Conservation (phyloP, 2,113 vertebrate species). For the Puma concolor region DNA sequence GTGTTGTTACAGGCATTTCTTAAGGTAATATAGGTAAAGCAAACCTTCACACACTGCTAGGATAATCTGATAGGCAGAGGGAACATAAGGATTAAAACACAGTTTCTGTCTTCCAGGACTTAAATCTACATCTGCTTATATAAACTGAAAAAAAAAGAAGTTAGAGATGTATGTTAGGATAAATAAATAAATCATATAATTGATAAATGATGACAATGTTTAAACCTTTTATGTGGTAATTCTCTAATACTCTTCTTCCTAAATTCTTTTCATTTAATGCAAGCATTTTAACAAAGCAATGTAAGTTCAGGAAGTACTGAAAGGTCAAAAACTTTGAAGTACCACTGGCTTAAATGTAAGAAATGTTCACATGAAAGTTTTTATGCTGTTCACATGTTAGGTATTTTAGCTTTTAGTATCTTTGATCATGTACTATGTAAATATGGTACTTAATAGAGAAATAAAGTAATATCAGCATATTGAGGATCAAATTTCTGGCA, state of each 20-base stretch:
- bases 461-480: not conserved
- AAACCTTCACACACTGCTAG: not conserved
- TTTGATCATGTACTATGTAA: not conserved
- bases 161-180: not conserved
- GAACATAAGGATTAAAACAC: not conserved
- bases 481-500: not conserved
- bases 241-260: not conserved
- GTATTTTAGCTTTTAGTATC: not conserved
- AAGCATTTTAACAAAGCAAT: not conserved
- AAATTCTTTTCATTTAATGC: not conserved
- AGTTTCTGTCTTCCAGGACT: not conserved
- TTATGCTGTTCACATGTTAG: not conserved
- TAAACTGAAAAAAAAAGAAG: slow-evolving; percentile 17
- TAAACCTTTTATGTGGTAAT: not conserved
- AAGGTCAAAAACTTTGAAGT: not conserved
- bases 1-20: not conserved
- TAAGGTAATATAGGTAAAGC: not conserved
- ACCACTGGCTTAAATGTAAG: not conserved
- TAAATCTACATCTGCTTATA: not conserved
- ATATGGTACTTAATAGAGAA: not conserved
- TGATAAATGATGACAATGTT: not conserved
- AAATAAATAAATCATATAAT: not conserved
- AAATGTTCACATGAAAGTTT: not conserved
- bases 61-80: not conserved
- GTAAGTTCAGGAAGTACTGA: not conserved